A percentile compares a stretch with the other conserved stretches of the same genome.
Evolutionary conservation across 2,888 invertebrate species (phyloP).

Genomic region (Napeogenes inachia): DNA sequence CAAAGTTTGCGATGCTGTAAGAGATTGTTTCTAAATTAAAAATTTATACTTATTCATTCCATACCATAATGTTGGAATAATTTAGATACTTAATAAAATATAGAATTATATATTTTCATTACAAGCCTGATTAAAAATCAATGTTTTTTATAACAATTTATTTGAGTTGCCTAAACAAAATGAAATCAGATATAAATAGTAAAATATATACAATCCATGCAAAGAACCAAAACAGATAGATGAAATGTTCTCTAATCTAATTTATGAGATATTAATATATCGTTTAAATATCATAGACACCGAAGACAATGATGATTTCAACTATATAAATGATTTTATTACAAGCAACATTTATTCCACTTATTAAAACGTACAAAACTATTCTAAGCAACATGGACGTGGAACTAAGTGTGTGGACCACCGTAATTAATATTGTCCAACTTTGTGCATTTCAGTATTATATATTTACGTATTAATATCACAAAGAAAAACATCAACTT

Average conservation of each 20-base stretch:
- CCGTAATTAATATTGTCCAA: conserved; percentile 73
- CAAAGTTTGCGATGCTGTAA: too few relatives aligned
- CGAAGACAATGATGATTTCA: conserved; percentile 10
- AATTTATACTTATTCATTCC: too few relatives aligned
- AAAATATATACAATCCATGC: too few relatives aligned
- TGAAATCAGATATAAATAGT: too few relatives aligned
- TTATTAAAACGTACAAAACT: conserved; percentile 61
- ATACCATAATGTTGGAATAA: too few relatives aligned
- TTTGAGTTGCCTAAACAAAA: too few relatives aligned
- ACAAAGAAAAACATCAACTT: conserved; percentile 49
- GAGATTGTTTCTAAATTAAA: too few relatives aligned
- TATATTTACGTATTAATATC: conserved; percentile 62
- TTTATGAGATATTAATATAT: neutral
- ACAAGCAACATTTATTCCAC: conserved; percentile 48
- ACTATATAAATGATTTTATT: conserved; percentile 10
- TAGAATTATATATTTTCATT: too few relatives aligned
- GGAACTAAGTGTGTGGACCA: conserved; percentile 68
- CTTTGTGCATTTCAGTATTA: conserved; percentile 63
- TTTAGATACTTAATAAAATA: too few relatives aligned
- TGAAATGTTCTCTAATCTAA: neutral
- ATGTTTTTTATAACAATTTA: too few relatives aligned
- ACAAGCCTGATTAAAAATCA: too few relatives aligned
- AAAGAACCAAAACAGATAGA: too few relatives aligned
- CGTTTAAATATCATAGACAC: conserved; percentile 10
- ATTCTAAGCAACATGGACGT: conserved; percentile 63